Base-by-base conservation (phyloP, 1,140 invertebrate genomes). In the Zaprionus lachaisei region DNA sequence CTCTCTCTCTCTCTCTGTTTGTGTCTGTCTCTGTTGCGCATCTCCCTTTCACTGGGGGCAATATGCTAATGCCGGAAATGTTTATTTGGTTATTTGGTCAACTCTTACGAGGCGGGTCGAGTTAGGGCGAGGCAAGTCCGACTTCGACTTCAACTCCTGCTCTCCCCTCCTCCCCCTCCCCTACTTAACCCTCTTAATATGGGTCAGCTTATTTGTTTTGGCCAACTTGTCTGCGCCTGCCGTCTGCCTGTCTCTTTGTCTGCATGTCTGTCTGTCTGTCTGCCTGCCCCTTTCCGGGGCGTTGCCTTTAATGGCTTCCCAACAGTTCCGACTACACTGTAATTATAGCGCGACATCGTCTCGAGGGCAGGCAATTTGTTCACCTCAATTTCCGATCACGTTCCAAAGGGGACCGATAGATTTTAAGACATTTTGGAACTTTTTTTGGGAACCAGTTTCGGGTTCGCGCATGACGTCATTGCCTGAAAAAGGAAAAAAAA, bases 61-160 rank as follows among this genome's bases (percentile, higher is more conserved):
- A 51, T 77, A 77, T 80, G 81, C 62, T 65, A 83, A 81, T 83
- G 64, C 82, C 82, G 82, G 82, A 84, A 85, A 84, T 85, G 82
- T 84, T 84, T 84, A 68, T 68, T 34, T 55, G 72, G 63, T 60
- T 83, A 72, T 78, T 72, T 70, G 76, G 61, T 56, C 56, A 71
- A 82, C 80, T 67, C 51, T 55, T 37, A 22, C 47, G 20, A 34
- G 20, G 20, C 41, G 14, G 37, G 4, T 38, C 14, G 37, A 15
- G 37, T 38, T 38, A 14, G 37, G 37, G 37, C 37, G 37, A 38
- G 37, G 37, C 37, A 14, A 38, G 7, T 57, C 34, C 37, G 38
- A 2, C 38, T 47, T 20, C 28, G 17, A 11, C 44, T 49, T 3
- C 15, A 3, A 31, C 24, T 34, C 44, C n/a, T 38, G 9, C 26